A percentile compares a stretch with the other conserved stretches of the same genome.
phyloP scores from a whole-genome alignment of 2,113 vertebrate genomes.

The Orcinus orca region DNA sequence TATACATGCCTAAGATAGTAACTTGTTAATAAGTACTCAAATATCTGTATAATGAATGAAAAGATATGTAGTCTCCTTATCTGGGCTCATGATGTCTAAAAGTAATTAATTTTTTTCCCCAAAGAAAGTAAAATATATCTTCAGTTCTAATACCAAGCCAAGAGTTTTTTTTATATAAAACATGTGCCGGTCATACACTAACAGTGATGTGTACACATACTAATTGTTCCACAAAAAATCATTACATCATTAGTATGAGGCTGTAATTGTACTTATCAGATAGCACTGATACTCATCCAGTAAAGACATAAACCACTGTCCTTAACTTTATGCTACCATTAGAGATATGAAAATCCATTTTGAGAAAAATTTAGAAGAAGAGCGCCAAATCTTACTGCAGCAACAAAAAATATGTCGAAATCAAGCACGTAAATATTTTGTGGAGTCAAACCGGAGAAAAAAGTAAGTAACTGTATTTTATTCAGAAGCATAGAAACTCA shows the following conservation, averaged over 20 bases:
- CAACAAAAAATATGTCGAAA: conserved; percentile 88
- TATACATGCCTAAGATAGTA: not conserved
- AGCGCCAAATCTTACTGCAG: conserved; percentile 85
- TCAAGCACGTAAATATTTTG: conserved; percentile 84
- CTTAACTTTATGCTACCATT: conserved; percentile 80
- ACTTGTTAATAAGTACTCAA: not conserved
- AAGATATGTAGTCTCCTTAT: not conserved
- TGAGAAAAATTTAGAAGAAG: conserved; percentile 83
- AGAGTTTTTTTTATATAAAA: not conserved
- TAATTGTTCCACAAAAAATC: conserved; percentile 15
- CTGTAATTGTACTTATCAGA: not conserved
- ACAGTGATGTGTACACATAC: not conserved
- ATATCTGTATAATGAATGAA: not conserved
- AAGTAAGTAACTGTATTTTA: conserved; percentile 84
- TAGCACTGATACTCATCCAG: not conserved
- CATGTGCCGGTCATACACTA: not conserved
- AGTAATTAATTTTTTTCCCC: not conserved
- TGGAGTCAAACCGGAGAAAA: conserved; percentile 91
- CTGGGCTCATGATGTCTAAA: not conserved
- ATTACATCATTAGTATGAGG: not conserved
- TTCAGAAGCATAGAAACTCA: conserved; percentile 5
- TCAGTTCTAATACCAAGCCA: not conserved
- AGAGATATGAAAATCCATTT: conserved; percentile 80
- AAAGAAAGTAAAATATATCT: not conserved
- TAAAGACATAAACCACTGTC: conserved; percentile 53